phyloP scores from a whole-genome alignment of 2,113 vertebrate species.

The Perca schrenkii region DNA sequence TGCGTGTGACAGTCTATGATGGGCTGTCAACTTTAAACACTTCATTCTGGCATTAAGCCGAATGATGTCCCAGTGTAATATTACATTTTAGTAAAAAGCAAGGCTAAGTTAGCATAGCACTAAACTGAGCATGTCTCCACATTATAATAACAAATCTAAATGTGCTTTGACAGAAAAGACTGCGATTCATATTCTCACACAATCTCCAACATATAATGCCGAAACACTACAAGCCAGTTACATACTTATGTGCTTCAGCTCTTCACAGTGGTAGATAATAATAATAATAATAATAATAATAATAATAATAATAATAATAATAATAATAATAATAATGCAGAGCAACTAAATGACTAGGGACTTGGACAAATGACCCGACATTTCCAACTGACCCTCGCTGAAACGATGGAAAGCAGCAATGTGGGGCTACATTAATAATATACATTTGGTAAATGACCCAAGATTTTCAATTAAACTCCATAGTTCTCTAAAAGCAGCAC shows the following conservation, averaged over 20 bases:
- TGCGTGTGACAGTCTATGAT: too few relatives aligned
- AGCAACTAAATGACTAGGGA: slow-evolving; percentile 4
- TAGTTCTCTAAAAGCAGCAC: neutral
- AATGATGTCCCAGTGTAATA: too few relatives aligned
- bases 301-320: too few relatives aligned
- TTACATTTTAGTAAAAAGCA: too few relatives aligned
- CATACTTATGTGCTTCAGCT: too few relatives aligned
- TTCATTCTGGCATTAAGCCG: too few relatives aligned
- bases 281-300: too few relatives aligned
- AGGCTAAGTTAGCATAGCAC: neutral
- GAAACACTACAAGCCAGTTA: too few relatives aligned
- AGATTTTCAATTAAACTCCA: slow-evolving; percentile 26
- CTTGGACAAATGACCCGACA: slow-evolving; percentile 22
- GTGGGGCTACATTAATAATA: slow-evolving; percentile 21
- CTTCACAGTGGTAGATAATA: too few relatives aligned
- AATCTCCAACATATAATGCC: too few relatives aligned
- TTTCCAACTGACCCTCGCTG: slow-evolving; percentile 12
- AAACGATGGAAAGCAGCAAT: slow-evolving; percentile 27
- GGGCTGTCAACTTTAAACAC: too few relatives aligned
- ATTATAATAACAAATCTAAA: neutral
- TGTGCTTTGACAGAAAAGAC: neutral
- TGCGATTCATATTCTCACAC: neutral
- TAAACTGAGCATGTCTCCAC: too few relatives aligned
- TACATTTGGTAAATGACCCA: slow-evolving; percentile 18
- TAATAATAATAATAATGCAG: neutral